phyloP scores from a whole-genome alignment of 1,140 invertebrate species.

The Diorhabda elongata region DNA sequence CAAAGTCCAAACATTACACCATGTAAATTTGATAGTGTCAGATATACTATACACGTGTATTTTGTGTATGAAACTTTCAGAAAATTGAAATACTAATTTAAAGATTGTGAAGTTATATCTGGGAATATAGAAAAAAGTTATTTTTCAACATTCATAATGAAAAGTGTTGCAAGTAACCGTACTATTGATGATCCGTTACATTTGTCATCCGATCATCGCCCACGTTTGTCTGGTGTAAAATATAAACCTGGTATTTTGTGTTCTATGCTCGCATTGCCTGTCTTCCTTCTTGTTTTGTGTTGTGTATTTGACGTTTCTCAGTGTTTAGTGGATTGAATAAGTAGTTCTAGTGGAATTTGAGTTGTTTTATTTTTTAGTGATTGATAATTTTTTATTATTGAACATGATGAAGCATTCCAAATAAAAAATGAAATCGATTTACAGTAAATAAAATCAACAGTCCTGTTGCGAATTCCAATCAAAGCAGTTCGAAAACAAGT shows the following conservation, averaged over 20 bases:
- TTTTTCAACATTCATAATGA: neutral
- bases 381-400: neutral
- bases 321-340: neutral
- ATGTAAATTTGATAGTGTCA: too few relatives aligned
- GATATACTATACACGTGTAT: too few relatives aligned
- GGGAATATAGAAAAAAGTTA: too few relatives aligned
- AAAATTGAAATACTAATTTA: too few relatives aligned
- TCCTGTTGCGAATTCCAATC: neutral
- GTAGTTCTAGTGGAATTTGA: neutral
- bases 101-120: too few relatives aligned
- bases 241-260: neutral
- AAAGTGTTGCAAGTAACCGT: neutral
- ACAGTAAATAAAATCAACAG: neutral
- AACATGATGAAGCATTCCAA: slow-evolving; percentile 1
- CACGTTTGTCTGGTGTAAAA: neutral
- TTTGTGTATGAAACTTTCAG: too few relatives aligned
- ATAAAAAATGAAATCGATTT: slow-evolving; percentile 1
- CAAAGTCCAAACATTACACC: too few relatives aligned
- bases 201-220: neutral
- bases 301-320: neutral
- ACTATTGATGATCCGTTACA: neutral
- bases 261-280: neutral
- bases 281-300: neutral
- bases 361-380: neutral
- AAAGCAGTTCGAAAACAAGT: neutral